phyloP scores from a whole-genome alignment of 1,140 invertebrate species.

The Brachionus calyciflorus region DNA sequence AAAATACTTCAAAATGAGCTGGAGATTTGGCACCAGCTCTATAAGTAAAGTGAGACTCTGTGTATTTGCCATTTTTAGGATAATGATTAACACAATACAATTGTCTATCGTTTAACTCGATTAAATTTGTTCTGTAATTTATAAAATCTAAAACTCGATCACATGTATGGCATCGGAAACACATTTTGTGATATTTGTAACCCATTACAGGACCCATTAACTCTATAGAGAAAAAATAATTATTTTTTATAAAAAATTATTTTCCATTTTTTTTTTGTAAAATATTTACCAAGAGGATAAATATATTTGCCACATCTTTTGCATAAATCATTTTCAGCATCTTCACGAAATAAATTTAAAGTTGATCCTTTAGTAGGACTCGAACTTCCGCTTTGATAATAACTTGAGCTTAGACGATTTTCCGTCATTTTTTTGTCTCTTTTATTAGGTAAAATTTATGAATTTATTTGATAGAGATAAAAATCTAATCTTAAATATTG shows the following conservation, averaged over 20 bases:
- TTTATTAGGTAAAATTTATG: too few species aligned
- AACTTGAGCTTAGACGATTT: constrained; percentile 3
- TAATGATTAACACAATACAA: constrained; percentile 94
- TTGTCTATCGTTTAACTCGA: constrained; percentile 90
- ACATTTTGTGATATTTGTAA: constrained; percentile 93
- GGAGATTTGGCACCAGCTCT: not conserved
- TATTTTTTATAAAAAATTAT: not conserved
- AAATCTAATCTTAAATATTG: constrained; percentile 15
- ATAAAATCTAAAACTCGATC: constrained; percentile 88
- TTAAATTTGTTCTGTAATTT: constrained; percentile 96
- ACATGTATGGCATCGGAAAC: constrained; percentile 92
- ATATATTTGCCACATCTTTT: constrained; percentile 28
- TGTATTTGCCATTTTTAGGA: constrained; percentile 73
- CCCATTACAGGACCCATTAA: constrained; percentile 90
- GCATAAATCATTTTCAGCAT: constrained; percentile 27
- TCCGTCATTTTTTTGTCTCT: constrained; percentile 33
- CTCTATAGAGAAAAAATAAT: constrained; percentile 62
- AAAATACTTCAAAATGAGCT: constrained; percentile 8
- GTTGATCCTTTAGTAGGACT: constrained; percentile 16
- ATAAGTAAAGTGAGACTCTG: constrained; percentile 3
- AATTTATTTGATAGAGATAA: not conserved
- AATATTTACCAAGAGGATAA: constrained; percentile 15
- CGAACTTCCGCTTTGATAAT: not conserved
- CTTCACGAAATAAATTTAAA: constrained; percentile 18
- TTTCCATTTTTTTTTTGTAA: not conserved